A percentile compares a stretch with the other conserved stretches of the same genome.
Conservation (phyloP, 1,140 invertebrate genomes). For the Bathynomus jamesi region DNA sequence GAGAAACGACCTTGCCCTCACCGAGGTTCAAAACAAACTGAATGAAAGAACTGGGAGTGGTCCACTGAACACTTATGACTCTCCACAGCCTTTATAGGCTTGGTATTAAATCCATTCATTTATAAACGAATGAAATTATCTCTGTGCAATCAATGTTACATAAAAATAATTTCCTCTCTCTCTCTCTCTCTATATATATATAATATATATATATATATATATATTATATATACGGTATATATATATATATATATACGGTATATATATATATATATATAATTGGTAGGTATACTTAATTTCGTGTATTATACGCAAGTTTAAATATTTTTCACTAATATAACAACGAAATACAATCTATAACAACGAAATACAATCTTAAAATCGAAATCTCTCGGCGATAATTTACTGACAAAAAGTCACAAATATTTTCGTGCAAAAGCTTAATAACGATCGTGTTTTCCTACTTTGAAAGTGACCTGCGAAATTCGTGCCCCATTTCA, state of each 20-base stretch:
- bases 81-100: background rate
- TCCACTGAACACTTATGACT: background rate
- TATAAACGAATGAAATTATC: background rate
- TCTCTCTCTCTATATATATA: background rate
- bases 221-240: background rate
- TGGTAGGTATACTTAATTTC: no score
- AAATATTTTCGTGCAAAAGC: no score
- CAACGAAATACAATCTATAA: no score
- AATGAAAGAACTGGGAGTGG: background rate
- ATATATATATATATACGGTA: background rate
- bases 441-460: no score
- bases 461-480: no score
- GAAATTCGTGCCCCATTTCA: no score
- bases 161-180: background rate
- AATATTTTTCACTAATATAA: no score
- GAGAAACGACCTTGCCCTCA: background rate
- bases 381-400: no score
- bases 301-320: no score
- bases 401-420: no score
- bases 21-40: background rate
- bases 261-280: conserved; percentile 3
- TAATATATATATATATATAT: background rate
- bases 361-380: no score
- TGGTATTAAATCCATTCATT: background rate
- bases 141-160: background rate